phyloP scores from a whole-genome alignment of 2,888 invertebrate genomes.

The Myathropa florea region DNA sequence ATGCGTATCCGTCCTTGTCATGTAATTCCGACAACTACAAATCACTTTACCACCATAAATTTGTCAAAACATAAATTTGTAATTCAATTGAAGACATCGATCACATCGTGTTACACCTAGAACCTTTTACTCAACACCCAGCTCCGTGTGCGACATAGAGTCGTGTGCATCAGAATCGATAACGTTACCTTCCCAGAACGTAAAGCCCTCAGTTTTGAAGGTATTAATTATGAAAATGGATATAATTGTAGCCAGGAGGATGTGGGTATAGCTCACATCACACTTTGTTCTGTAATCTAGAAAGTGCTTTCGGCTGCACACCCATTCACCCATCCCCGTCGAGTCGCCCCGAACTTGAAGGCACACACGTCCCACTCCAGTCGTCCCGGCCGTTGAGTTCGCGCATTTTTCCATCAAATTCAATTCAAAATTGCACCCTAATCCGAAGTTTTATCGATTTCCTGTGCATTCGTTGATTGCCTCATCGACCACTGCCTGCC shows the following conservation, averaged over 20 bases:
- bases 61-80: background rate
- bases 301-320: background rate
- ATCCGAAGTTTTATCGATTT: background rate
- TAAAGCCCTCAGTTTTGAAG: background rate
- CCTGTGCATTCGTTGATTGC: background rate
- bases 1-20: background rate
- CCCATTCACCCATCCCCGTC: background rate
- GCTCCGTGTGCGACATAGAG: background rate
- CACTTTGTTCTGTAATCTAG: background rate
- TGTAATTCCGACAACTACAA: background rate
- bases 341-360: background rate
- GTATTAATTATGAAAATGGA: background rate
- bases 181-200: background rate
- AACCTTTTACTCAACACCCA: background rate
- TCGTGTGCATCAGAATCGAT: background rate
- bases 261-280: background rate
- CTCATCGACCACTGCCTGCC: background rate
- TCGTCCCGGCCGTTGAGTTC: background rate
- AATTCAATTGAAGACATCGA: background rate
- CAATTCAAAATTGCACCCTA: background rate
- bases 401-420: background rate
- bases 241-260: background rate
- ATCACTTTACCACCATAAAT: background rate
- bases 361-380: background rate
- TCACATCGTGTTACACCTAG: background rate